Base-by-base conservation (phyloP, 2,888 invertebrate species). In the Drosophila nigricruria region DNA sequence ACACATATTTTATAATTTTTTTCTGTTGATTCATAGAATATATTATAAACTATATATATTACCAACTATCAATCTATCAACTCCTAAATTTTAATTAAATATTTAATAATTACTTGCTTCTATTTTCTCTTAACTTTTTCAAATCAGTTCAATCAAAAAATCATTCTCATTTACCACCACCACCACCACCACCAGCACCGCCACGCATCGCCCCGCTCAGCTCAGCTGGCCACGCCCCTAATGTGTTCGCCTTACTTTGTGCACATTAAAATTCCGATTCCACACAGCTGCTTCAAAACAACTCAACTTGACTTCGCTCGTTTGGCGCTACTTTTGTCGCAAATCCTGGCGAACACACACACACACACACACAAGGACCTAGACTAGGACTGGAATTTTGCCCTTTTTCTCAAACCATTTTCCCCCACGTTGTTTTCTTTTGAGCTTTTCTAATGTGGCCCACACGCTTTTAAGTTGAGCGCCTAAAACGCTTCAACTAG, bases 401-500 rank as follows among this genome's bases (percentile, higher is more conserved):
- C 18, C 23, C 16, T 65, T 34, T 23, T 23, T 36, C 25, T 16
- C 25, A 36, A n/a, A 34, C 30, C 18, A 20, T 10, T 9, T 54
- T 40, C 4, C 25, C 2, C 32, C 2, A 2, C 50, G 63, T 68
- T 69, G 63, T 47, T 77, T 82, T 65, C 84, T 69, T 86, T 73
- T 81, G 70, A 71, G 81, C 65, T 69, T 61, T 77, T 76, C 70
- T 73, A 71, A 84, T 70, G 59, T 61, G 65, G 73, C 61, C 59
- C 62, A 61, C 65, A 66, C 72, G 70, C 69, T 73, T 76, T 77
- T 49, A 69, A 82, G 79, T 82, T 74, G 82, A 85, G 82, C 73
- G 77, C 76, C 86, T 88, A 79, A 88, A 88, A 79, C 73, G 82
- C 82, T 88, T 71, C 69, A 61, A 53, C 65, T 64, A 27, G 34